These are phyloP conservation scores for Eumeta japonica DNA, from an alignment of 1,140 invertebrate species.

Conservation along the genomic window DNA sequence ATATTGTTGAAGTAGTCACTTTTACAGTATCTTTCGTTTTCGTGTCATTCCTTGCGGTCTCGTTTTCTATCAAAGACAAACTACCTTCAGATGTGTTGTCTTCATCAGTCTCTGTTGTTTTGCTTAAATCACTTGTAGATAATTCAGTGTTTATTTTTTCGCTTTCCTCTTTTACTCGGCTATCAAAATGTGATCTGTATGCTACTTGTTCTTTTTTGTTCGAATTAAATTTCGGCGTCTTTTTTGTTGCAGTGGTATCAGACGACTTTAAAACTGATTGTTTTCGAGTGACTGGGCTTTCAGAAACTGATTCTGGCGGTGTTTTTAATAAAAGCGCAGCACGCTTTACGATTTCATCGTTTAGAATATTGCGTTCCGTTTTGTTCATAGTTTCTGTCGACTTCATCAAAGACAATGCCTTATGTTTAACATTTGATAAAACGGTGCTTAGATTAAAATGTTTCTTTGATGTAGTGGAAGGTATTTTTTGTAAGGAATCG, in stretches of 20 bases:
- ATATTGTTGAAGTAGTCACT: too few species aligned
- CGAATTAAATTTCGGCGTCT: conserved; percentile 3
- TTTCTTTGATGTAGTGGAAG: conserved; percentile 27
- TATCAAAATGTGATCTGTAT: too few species aligned
- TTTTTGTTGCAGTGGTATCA: conserved; percentile 4
- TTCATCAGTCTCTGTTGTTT: too few species aligned
- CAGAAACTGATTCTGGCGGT: conserved; percentile 28
- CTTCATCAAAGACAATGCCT: conserved; percentile 55
- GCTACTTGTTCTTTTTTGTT: conserved; percentile 2
- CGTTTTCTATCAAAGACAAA: too few species aligned
- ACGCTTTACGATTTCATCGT: conserved; percentile 27
- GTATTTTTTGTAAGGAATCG: conserved; percentile 16
- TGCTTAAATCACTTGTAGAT: too few species aligned
- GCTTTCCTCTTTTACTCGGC: too few species aligned
- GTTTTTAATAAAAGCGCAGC: conserved; percentile 31
- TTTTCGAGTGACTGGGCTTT: conserved; percentile 18
- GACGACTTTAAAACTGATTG: not conserved
- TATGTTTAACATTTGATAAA: conserved; percentile 57
- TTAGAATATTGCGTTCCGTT: conserved; percentile 17
- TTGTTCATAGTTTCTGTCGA: conserved; percentile 29
- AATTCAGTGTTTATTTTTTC: too few species aligned
- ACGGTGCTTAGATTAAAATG: conserved; percentile 39
- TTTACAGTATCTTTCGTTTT: too few species aligned
- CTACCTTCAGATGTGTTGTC: too few species aligned
- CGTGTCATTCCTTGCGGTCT: too few species aligned